Percentiles rank a stretch among this genome's conserved stretches.
phyloP scores from a whole-genome alignment of 2,888 invertebrate genomes.

The Malthinus seriepunctatus region DNA sequence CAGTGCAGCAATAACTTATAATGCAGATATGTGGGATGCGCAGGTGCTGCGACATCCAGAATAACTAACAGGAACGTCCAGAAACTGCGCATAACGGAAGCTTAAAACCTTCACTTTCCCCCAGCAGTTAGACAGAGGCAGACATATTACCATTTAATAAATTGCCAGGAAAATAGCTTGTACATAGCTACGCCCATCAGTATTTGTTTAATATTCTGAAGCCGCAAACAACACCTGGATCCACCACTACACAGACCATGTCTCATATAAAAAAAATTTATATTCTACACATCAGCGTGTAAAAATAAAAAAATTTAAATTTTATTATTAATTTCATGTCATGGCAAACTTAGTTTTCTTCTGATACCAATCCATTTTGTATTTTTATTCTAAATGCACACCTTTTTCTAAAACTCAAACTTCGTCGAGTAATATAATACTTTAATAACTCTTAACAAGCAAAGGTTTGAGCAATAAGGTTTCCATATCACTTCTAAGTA shows the following conservation, averaged over 20 bases:
- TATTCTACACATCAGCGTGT: conserved; percentile 16
- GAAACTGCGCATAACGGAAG: conserved; percentile 14
- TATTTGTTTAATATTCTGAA: conserved; percentile 44
- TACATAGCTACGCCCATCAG: conserved; percentile 30
- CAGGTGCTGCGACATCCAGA: conserved; percentile 25
- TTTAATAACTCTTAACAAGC: too few species aligned
- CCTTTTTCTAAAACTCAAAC: too few species aligned
- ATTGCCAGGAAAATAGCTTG: conserved; percentile 23
- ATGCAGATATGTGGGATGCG: conserved; percentile 27
- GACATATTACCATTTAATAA: conserved; percentile 25
- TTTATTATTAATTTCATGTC: too few species aligned
- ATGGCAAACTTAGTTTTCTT: too few species aligned
- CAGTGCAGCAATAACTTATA: conserved; percentile 27
- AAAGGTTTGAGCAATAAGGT: too few species aligned
- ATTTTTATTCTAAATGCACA: too few species aligned
- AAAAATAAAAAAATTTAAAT: too few species aligned
- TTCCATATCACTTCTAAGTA: too few species aligned
- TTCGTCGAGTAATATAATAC: too few species aligned
- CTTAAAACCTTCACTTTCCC: conserved; percentile 5
- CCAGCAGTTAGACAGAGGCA: conserved; percentile 19
- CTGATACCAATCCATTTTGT: too few species aligned
- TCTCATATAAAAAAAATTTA: conserved; percentile 14
- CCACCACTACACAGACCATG: conserved; percentile 17
- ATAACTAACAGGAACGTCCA: conserved; percentile 19
- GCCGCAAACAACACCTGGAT: conserved; percentile 44